Evolutionary conservation across 1,140 invertebrate species (phyloP), one percentile per base, ranked within the genome.

Genomic region (Ooceraea biroi): DNA sequence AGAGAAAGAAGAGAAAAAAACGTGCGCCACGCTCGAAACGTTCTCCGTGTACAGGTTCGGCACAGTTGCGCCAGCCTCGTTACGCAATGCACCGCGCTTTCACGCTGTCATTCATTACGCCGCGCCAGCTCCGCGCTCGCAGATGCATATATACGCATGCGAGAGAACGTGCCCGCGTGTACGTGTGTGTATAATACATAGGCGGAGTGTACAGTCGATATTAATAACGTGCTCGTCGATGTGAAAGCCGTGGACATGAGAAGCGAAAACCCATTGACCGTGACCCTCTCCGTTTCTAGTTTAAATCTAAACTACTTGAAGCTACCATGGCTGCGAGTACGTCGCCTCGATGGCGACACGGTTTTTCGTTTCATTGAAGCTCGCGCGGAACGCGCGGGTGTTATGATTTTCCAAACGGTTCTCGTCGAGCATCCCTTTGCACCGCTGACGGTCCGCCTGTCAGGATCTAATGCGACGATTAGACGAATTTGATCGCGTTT

Each of bases 51-150:
- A 84, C 74, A 58, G 65, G 50, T 87, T 83, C 60, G 77, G 69
- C 60, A 55, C 61, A 78, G 73, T 82, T 87, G 69, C 87, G 76
- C 76, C 76, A 78, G 84, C 66, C 69, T 83, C 73, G 85, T 89
- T 89, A 89, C 85, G 88, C 88, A 89, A 86, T 76, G 78, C 50
- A 12, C 69, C 83, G 86, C 87, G 85, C 87, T 88, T 88, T 86
- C 88, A 83, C 87, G 71, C 76, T 85, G 86, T 89, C 89, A 90
- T 91, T 90, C 91, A 90, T 91, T 91, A 88, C 87, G 68, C 84
- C 78, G 69, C 52, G 68, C n/a, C 27, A 71, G 52, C 55, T 48
- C 57, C 73, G 72, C 58, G 73, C 48, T 44, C 73, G 72, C 58
- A 61, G 57, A 78, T 68, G 60, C 36, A 50, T 44, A 63, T 8